Percentiles rank a stretch among this genome's conserved stretches.
These are phyloP conservation scores for Sinocyclocheilus anshuiensis DNA, from an alignment of 2,113 vertebrate species.

Conservation along the genomic window DNA sequence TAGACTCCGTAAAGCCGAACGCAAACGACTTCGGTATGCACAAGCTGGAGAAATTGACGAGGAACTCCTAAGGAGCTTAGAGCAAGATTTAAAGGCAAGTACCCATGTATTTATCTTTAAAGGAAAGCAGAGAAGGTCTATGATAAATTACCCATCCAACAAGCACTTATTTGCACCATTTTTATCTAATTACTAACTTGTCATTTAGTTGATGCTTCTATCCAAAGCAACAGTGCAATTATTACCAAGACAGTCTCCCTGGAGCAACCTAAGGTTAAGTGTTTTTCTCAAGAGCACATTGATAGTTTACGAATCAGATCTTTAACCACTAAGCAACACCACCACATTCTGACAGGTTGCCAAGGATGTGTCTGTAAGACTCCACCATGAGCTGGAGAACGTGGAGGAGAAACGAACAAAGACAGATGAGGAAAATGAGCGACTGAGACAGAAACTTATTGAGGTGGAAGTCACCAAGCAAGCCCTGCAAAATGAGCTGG, in stretches of 20 bases:
- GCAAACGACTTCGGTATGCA: constrained; percentile 89
- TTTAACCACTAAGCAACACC: not conserved
- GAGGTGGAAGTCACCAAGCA: constrained; percentile 95
- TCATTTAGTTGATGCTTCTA: constrained; percentile 9
- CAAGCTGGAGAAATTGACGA: constrained; percentile 93
- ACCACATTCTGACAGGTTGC: constrained; percentile 81
- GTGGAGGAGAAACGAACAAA: constrained; percentile 95
- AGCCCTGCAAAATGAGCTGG: constrained; percentile 92
- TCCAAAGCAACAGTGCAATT: not conserved
- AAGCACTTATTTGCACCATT: not conserved
- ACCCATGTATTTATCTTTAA: not conserved
- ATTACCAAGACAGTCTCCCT: not conserved
- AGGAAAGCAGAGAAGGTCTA: not conserved
- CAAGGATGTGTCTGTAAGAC: constrained; percentile 95
- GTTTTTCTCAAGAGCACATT: not conserved
- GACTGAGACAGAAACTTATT: constrained; percentile 91
- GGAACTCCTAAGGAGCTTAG: constrained; percentile 92
- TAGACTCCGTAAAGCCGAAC: constrained; percentile 94
- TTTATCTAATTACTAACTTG: constrained; percentile 7
- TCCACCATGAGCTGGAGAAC: constrained; percentile 95
- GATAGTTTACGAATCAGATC: not conserved
- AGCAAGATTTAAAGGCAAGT: constrained; percentile 94
- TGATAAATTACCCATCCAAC: not conserved
- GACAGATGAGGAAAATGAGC: constrained; percentile 96
- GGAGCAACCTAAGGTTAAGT: not conserved